Evolutionary conservation across 1,140 invertebrate species (phyloP), one percentile per base, ranked within the genome.

Genomic region (Sesamia nonagrioides): DNA sequence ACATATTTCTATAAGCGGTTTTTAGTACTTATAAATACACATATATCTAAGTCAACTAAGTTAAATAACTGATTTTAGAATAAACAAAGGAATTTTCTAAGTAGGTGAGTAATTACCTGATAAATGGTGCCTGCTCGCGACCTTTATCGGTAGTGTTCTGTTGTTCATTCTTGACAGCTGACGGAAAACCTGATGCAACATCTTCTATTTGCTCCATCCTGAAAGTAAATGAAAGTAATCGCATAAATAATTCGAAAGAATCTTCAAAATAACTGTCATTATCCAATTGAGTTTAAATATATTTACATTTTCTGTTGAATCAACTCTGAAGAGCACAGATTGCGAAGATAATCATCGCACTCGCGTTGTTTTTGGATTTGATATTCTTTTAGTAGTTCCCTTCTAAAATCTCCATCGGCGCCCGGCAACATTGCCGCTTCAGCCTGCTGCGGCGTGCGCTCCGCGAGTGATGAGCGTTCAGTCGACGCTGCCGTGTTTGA

Each of bases 361-460:
- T 94, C 93, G 17, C 91, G 86, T 82, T 97, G 96, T 83, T 97
- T 97, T 82, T 97, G 96, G 61, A 96, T 96, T 82, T 97, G 97
- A 85, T 97, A 97, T 85, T 97, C 97, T 79, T 97, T 97, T 33
- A 97, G 94, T 21, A 97, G 86, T 85, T 97, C 97, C 18, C 97
- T 96, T 82, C 96, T 95, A 83, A 96, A 97, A 86, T 96, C 96
- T 35, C 96, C 96, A 72, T 96, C 96, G 27, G 95, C 79, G 63
- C 87, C 90, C 1, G 94, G 91, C 21, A 88, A 9, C 40, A 77
- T 48, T 17, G 75, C 58, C 6, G 90, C 79, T 1, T 91, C 90
- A 13, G 92, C 87, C 84, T 95, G 84, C 52, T 80, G 84, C 11
- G 86, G 85, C 76, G 86, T 68, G 60, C 85, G 86, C 76, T 90